phyloP scores from a whole-genome alignment of 2,888 invertebrate species.

The Lithophane leautieri region DNA sequence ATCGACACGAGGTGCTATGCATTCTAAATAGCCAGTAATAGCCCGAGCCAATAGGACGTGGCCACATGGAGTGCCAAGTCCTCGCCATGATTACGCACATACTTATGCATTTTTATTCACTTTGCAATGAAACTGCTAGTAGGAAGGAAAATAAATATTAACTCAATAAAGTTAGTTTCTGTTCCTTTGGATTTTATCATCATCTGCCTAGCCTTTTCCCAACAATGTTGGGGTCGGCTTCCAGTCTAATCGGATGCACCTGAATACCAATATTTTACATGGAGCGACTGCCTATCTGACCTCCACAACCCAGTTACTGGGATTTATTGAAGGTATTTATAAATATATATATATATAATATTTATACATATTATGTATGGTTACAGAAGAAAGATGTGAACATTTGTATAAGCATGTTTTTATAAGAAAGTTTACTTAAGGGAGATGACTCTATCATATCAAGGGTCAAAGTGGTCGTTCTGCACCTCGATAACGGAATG shows the following conservation, averaged over 20 bases:
- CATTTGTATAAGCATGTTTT: not conserved
- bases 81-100: slow-evolving; percentile 5
- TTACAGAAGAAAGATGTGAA: not conserved
- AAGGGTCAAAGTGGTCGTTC: not conserved
- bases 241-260: too few species aligned
- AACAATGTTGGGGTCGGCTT: too few species aligned
- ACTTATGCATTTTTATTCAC: slow-evolving; percentile 19
- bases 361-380: too few species aligned
- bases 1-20: not conserved
- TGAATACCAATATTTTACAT: too few species aligned
- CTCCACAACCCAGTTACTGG: too few species aligned
- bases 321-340: too few species aligned
- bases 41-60: not conserved
- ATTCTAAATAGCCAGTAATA: slow-evolving; percentile 7
- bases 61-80: slow-evolving; percentile 11
- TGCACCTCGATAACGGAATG: slow-evolving; percentile 10
- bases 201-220: too few species aligned
- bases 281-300: too few species aligned
- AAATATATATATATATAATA: too few species aligned
- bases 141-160: not conserved
- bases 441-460: not conserved
- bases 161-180: not conserved
- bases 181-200: not conserved
- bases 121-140: not conserved
- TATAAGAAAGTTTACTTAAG: not conserved